Evolutionary conservation across 2,113 vertebrate species (phyloP).

Genomic region (Chaetodon trifascialis): DNA sequence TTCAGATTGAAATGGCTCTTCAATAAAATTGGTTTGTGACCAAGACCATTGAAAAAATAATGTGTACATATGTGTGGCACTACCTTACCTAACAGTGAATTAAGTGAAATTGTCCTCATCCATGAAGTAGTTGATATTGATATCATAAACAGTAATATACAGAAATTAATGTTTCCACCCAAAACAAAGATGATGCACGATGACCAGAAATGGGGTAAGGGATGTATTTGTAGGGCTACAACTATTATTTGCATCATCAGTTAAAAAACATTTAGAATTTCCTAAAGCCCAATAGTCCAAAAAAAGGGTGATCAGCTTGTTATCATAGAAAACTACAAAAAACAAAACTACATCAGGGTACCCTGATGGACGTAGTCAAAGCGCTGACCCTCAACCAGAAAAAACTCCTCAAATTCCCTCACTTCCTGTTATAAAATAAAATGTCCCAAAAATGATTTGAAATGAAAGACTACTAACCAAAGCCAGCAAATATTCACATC

Average conservation of each 20-base stretch:
- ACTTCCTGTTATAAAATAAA: neutral
- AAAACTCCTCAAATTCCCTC: neutral
- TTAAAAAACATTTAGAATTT: no score
- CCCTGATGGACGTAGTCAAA: neutral
- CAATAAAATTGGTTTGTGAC: neutral
- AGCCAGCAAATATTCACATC: neutral
- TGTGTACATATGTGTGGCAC: neutral
- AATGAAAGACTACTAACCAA: neutral
- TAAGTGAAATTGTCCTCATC: neutral
- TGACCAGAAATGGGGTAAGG: neutral
- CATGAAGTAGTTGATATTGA: neutral
- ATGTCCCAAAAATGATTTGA: neutral
- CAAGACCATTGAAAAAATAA: neutral
- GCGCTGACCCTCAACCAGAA: no score
- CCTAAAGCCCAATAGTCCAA: neutral
- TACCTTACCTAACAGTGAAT: neutral
- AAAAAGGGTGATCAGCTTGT: neutral
- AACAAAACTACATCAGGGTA: neutral
- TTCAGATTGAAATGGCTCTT: neutral
- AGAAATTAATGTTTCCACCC: neutral
- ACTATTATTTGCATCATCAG: no score
- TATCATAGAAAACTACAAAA: neutral
- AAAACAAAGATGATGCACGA: neutral
- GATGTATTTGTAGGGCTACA: neutral
- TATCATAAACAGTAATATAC: neutral